These are phyloP conservation scores for Dendronephthya gigantea DNA, from an alignment of 64 coral and sea anemone genomes.

Conservation along the genomic window DNA sequence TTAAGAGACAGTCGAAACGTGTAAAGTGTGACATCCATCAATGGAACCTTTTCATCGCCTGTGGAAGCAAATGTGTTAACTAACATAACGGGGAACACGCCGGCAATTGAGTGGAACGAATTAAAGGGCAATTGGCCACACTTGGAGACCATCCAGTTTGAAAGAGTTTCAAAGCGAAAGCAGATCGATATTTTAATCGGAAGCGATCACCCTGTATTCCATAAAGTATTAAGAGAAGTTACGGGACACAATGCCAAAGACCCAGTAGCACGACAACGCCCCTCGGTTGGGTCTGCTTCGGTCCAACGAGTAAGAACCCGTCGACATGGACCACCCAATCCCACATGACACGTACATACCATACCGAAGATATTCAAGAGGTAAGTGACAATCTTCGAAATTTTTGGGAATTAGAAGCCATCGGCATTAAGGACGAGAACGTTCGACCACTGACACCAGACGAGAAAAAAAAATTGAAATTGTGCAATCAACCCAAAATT, in stretches of 20 bases:
- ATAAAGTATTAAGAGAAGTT: constrained; percentile 38
- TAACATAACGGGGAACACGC: constrained; percentile 42
- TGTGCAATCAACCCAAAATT: not conserved
- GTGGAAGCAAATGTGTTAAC: constrained; percentile 47
- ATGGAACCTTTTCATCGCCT: constrained; percentile 16
- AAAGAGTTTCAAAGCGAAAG: not conserved
- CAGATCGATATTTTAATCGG: constrained; percentile 31
- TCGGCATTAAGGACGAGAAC: constrained; percentile 25
- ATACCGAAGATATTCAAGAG: not conserved
- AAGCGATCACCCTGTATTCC: constrained; percentile 43
- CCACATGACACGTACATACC: constrained; percentile 31
- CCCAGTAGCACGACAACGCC: constrained; percentile 18
- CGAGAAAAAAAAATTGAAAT: not conserved
- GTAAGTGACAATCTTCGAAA: not conserved
- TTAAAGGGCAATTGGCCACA: constrained; percentile 45
- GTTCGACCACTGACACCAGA: not conserved
- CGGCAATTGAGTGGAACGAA: constrained; percentile 37
- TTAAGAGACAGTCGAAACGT: not conserved
- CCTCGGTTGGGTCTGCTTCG: constrained; percentile 21
- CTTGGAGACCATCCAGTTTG: constrained; percentile 26
- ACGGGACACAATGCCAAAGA: not conserved
- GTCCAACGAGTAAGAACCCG: constrained; percentile 33
- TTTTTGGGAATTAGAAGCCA: constrained; percentile 32
- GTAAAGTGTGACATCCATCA: constrained; percentile 30
- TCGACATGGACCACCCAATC: not conserved